Conservation (phyloP, 2,888 invertebrate genomes). For the Hemicrepidius hirtus region DNA sequence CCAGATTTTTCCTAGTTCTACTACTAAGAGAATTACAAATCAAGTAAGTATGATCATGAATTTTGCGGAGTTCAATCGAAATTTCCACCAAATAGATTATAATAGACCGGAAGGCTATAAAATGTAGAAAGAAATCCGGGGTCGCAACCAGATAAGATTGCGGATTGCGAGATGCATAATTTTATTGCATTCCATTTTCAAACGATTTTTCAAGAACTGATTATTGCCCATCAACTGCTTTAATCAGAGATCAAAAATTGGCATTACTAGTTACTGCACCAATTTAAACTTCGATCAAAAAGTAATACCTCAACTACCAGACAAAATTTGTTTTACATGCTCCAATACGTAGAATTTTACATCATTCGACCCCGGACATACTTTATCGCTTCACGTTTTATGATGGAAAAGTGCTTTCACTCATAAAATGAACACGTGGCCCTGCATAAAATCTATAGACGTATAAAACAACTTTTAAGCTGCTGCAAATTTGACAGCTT, state of each 20-base stretch:
- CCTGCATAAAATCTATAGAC: constrained; percentile 1
- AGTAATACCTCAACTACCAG: neutral
- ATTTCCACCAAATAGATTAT: too few species aligned
- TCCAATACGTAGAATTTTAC: constrained; percentile 10
- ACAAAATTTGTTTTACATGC: constrained; percentile 8
- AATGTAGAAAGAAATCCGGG: too few species aligned
- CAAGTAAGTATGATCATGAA: too few species aligned
- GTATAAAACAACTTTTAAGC: constrained; percentile 16
- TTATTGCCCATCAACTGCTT: neutral
- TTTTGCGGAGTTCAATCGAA: too few species aligned
- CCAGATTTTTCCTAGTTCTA: too few species aligned
- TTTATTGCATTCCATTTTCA: too few species aligned
- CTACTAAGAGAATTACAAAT: too few species aligned
- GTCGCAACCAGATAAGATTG: too few species aligned
- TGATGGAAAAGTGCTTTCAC: constrained; percentile 8
- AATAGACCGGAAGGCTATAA: too few species aligned
- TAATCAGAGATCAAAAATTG: neutral
- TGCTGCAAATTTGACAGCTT: constrained; percentile 10
- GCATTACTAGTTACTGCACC: neutral
- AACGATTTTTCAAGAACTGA: neutral
- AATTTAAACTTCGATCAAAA: neutral
- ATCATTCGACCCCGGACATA: constrained; percentile 11
- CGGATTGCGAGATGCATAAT: too few species aligned
- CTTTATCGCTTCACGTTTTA: constrained; percentile 12
- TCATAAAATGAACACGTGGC: constrained; percentile 20